These are phyloP conservation scores for Epirrhoe alternata DNA, from an alignment of 2,888 invertebrate species.

Conservation along the genomic window DNA sequence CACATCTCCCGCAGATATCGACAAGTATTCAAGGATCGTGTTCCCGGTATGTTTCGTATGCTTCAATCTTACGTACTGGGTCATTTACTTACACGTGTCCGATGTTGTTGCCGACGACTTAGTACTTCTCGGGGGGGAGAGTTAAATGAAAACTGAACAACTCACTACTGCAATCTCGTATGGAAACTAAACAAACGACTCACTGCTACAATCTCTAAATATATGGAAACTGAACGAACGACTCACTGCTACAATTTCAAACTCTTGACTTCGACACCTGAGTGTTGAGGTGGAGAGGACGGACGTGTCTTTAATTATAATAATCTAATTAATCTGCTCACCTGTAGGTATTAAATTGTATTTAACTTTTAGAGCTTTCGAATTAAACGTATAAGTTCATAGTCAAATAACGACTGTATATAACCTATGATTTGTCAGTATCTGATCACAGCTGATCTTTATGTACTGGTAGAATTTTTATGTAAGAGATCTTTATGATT, in stretches of 20 bases:
- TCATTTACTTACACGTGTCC: conserved; percentile 97
- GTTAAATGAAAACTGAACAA: conserved; percentile 47
- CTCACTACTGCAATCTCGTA: background rate
- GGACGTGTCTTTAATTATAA: background rate
- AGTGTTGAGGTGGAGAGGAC: too few species aligned
- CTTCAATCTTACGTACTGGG: conserved; percentile 99
- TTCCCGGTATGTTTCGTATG: conserved; percentile 99
- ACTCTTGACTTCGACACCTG: background rate
- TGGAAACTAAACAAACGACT: background rate
- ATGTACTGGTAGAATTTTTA: conserved; percentile 12
- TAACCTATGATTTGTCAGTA: conserved; percentile 2
- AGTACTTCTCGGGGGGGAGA: conserved; percentile 89
- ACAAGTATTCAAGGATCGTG: conserved; percentile 99
- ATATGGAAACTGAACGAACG: background rate
- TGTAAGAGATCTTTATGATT: background rate
- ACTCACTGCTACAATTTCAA: background rate
- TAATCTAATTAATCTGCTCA: background rate
- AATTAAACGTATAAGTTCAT: conserved; percentile 13
- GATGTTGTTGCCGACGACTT: conserved; percentile 97
- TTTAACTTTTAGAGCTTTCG: conserved; percentile 29
- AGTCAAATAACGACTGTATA: conserved; percentile 2
- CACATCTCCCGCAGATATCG: conserved; percentile 98
- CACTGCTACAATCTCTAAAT: background rate
- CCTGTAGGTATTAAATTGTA: conserved; percentile 1
- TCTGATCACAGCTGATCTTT: background rate